Evolutionary conservation across 2,113 vertebrate species (phyloP), one percentile per base, ranked within the genome.

Genomic region (Hemicordylus capensis): DNA sequence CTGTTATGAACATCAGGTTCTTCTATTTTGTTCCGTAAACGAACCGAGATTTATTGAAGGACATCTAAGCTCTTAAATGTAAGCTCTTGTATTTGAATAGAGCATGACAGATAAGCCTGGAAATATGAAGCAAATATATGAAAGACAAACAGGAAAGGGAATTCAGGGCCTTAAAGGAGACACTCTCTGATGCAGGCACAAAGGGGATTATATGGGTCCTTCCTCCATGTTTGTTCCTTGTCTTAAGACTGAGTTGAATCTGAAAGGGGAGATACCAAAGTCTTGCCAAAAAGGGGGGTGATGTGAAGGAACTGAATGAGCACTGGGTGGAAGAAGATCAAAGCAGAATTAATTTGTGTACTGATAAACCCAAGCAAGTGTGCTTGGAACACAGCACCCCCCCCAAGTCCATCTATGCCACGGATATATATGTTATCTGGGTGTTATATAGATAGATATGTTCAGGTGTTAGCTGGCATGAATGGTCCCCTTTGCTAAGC

Each of bases 1-100:
- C 73, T 88, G 48, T 75, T 64, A 61, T 0, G 1, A 91, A 78
- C 87, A 81, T n/a, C 87, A 9, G 85, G 83, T 80, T 84, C 24
- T 92, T 92, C 92, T 72, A 84, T 89, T 85, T 87, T 81, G 77
- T 90, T 93, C 72, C 34, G 80, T 91, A 91, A 89, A 92, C 74
- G 90, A 89, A 76, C 69, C n/a, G n/a, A 4, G 56, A 80, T 90
- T 14, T 51, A 85, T 72, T 78, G 87, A 85, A 86, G 72, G 85
- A 90, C 76, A 88, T 31, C 70, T 61, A 84, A 59, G 37, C 51
- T 84, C 70, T 75, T 81, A 90, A 89, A 79, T 89, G 37, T 79
- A 56, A 79, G 44, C 78, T 86, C 61, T 85, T 86, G 46, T 90
- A 61, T 64, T 6, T 84, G 70, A 91, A 84, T 48, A 12, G 73